Base-by-base conservation (phyloP, 2,797 vertebrate genomes). In the Molossus alvarezi region DNA sequence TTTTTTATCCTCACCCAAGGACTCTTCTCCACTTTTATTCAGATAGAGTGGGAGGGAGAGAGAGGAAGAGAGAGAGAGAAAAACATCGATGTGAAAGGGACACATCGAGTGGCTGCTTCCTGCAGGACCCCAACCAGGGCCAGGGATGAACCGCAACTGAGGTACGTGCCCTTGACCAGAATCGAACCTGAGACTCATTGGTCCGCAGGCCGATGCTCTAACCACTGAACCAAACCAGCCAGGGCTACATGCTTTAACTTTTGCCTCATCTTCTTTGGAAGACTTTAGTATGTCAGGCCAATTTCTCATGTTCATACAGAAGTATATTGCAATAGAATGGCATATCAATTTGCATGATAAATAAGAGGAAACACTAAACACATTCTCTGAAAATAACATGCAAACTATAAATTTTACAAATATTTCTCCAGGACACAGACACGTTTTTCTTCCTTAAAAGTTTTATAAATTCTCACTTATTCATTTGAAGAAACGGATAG, bases 401-500 rank as follows among this genome's bases (percentile, higher is more conserved):
- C n/a, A 80, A 82, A 85, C 84, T 87, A 72, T 94, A 25, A 51
- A 65, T 90, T 76, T 79, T 76, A 23, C 17, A 93, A 85, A 55
- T 45, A 62, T 95, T 80, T 95, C 79, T 83, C 48, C 65, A 20
- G 29, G 37, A 65, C n/a, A 57, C 23, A 20, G 6, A 60, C 21
- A 77, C 1, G 62, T 71, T 85, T 93, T 65, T 93, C 21, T 90
- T 72, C 23, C 6, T 33, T 92, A 25, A 45, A 75, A 69, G 2
- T 3, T 60, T 73, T 45, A 48, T 85, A 90, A 79, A 79, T 94
- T 91, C 9, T 17, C 18, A 23, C 65, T 33, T 82, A 55, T 10
- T 65, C 53, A 73, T 79, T 96, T 95, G 88, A 94, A 93, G 67
- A 91, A 90, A 71, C 1, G 62, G 5, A 76, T 11, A 62, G 27